Evolutionary conservation across 1,140 invertebrate genomes (phyloP).

Genomic region (Bombus soroeensis): DNA sequence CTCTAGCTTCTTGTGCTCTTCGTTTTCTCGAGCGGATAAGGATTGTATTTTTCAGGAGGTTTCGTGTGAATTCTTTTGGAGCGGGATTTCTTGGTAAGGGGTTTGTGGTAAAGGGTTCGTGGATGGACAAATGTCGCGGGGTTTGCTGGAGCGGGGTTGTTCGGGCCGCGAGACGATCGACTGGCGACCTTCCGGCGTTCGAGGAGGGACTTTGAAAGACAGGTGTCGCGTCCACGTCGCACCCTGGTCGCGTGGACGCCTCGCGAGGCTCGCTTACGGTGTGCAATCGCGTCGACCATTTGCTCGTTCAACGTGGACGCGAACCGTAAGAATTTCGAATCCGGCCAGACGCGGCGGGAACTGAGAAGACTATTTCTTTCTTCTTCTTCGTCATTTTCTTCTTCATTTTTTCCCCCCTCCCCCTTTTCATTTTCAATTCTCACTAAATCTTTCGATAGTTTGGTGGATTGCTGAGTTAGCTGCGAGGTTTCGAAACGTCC

Average conservation of each 20-base stretch:
- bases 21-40: slow-evolving; percentile 56
- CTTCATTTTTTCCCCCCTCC: neutral
- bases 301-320: slow-evolving; percentile 53
- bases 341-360: slow-evolving; percentile 67
- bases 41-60: slow-evolving; percentile 19
- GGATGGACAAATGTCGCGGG: slow-evolving; percentile 57
- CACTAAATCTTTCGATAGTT: slow-evolving; percentile 57
- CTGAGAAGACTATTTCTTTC: slow-evolving; percentile 57
- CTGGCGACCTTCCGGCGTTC: slow-evolving; percentile 56
- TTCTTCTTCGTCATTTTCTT: slow-evolving; percentile 29
- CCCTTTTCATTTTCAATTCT: slow-evolving; percentile 3
- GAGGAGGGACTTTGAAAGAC: slow-evolving; percentile 53
- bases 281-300: neutral
- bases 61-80: neutral
- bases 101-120: neutral
- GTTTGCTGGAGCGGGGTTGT: slow-evolving; percentile 53
- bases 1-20: slow-evolving; percentile 26
- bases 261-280: neutral
- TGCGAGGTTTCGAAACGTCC: slow-evolving; percentile 72
- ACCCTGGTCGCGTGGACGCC: neutral
- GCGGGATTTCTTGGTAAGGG: neutral
- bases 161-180: slow-evolving; percentile 57
- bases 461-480: slow-evolving; percentile 65
- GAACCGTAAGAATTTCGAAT: slow-evolving; percentile 67
- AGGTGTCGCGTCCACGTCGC: slow-evolving; percentile 59